These are phyloP conservation scores for Varecia variegata DNA, from an alignment of 2,797 vertebrate genomes.

Conservation along the genomic window DNA sequence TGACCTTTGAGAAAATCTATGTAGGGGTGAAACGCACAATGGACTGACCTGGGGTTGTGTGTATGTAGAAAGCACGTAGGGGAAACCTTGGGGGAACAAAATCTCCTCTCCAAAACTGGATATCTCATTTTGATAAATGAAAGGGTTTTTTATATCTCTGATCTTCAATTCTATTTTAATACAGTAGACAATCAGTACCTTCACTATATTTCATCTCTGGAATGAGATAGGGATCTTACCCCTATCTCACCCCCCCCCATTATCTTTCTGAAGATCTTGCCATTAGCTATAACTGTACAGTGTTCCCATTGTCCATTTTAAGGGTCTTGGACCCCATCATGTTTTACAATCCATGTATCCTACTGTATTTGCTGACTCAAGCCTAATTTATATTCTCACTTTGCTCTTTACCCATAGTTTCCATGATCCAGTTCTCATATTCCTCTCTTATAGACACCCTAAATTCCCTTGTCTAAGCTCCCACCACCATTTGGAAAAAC, in stretches of 20 bases:
- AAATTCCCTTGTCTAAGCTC: background rate
- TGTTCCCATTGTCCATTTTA: background rate
- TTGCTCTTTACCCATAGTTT: background rate
- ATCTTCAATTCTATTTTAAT: background rate
- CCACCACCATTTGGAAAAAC: background rate
- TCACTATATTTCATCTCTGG: background rate
- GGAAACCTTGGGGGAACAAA: background rate
- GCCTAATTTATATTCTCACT: background rate
- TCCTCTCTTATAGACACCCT: too few relatives aligned
- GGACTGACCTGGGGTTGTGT: rapidly evolving
- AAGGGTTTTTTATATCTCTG: background rate
- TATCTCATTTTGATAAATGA: background rate
- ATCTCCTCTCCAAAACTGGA: background rate
- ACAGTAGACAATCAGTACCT: background rate
- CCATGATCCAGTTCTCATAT: background rate
- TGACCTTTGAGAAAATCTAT: background rate
- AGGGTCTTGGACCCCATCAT: background rate
- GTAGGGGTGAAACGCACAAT: background rate
- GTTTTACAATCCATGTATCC: background rate
- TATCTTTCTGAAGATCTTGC: background rate
- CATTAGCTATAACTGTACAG: background rate
- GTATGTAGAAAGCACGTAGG: rapidly evolving
- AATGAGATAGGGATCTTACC: background rate
- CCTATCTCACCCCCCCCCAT: too few relatives aligned
- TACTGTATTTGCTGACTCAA: background rate